A percentile compares a stretch with the other conserved stretches of the same genome.
Evolutionary conservation across 2,113 vertebrate genomes (phyloP).

Genomic region (Pithys albifrons): DNA sequence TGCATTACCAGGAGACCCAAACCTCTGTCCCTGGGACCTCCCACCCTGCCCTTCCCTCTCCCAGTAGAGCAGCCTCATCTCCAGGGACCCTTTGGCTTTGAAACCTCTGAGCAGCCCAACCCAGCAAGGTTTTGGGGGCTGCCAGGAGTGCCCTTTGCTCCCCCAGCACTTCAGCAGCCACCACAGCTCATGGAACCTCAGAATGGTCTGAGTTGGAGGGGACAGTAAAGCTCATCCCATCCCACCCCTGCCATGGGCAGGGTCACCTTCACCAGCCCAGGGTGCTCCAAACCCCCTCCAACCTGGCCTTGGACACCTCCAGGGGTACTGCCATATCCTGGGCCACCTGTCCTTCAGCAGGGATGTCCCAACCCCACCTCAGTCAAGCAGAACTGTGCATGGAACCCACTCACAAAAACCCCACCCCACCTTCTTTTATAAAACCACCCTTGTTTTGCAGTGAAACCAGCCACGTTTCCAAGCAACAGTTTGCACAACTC

Average conservation of each 20-base stretch:
- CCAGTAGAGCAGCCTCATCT: rapidly evolving
- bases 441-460: background rate
- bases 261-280: background rate
- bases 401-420: background rate
- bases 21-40: background rate
- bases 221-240: background rate
- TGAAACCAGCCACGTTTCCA: background rate
- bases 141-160: rapidly evolving
- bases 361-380: background rate
- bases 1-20: background rate
- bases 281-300: background rate
- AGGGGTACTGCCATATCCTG: background rate
- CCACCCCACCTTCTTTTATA: background rate
- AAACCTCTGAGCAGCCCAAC: background rate
- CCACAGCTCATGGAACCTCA: background rate
- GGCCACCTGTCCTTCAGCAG: background rate
- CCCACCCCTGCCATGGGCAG: background rate
- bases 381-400: background rate
- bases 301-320: background rate
- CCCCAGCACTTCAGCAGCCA: background rate
- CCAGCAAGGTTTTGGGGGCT: background rate
- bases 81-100: background rate
- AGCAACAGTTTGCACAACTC: background rate
- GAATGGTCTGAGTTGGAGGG: background rate
- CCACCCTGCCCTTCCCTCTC: background rate